Evolutionary conservation across 2,888 invertebrate species (phyloP), one percentile per base, ranked within the genome.

Genomic region (Tromatobia lineatoria): DNA sequence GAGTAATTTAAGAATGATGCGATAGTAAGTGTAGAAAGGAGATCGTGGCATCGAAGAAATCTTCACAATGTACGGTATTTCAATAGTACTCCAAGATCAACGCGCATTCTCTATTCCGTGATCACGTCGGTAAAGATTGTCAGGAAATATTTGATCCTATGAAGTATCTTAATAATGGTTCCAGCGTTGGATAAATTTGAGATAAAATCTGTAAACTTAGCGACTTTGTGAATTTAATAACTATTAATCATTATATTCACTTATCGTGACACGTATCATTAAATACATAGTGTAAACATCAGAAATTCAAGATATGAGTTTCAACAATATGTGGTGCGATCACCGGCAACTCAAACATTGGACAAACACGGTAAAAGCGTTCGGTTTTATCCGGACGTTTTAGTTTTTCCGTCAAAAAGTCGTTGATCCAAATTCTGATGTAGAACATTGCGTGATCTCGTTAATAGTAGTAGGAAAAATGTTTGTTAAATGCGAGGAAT

Each of bases 141-240:
- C 85, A 75, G 84, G 80, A 85, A 87, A 85, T 80, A 82, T 84
- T 82, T 80, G 77, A 82, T 85, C 74, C 83, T 85, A 87, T 82
- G 70, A 81, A 84, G 29, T 71, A 79, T 57, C n/a, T 45, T 34
- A 50, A 45, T 52, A 47, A 52, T 76, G 34, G 42, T 71, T 82
- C 52, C 73, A 79, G 54, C 59, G 20, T 38, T 76, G 29, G 57
- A 67, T 67, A 73, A 70, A 76, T 57, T 74, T 80, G 67, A 50
- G 59, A 79, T 67, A 80, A 80, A 83, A 69, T 73, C 59, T 74
- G 67, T 57, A 69, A 83, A 83, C 73, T 80, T 47, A 57, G 80
- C 76, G 69, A 77, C 20, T 67, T 69, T 29, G 50, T 76, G 50
- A 83, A 77, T 23, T 61, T 45, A 57, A 82, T 70, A 59, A 47